Evolutionary conservation across 2,888 invertebrate species (phyloP).

Genomic region (Drosophila glabriapex): DNA sequence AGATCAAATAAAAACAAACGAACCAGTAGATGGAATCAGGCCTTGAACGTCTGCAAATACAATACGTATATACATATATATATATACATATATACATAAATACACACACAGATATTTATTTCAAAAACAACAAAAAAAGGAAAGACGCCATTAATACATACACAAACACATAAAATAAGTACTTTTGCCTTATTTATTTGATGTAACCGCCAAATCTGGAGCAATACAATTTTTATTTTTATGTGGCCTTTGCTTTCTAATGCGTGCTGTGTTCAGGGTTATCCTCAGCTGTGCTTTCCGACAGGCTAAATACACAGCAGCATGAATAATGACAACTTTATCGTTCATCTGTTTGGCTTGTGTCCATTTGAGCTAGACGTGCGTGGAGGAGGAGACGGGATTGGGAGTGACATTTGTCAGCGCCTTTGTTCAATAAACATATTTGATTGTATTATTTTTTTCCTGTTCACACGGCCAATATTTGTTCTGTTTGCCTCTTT

Average conservation of each 20-base stretch:
- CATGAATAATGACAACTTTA: conserved; percentile 67
- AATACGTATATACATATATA: not conserved
- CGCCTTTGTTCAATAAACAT: conserved; percentile 28
- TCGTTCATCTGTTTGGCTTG: conserved; percentile 44
- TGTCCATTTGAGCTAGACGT: conserved; percentile 13
- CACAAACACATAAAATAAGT: conserved; percentile 16
- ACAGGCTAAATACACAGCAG: conserved; percentile 45
- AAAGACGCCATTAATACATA: conserved; percentile 7
- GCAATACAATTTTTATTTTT: conserved; percentile 34
- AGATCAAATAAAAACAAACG: not conserved
- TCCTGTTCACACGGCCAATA: not conserved
- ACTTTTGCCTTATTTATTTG: conserved; percentile 19
- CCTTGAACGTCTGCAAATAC: conserved; percentile 1
- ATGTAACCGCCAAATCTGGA: conserved; percentile 10
- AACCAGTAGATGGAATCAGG: not conserved
- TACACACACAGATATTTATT: conserved; percentile 18
- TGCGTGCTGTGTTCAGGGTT: conserved; percentile 20
- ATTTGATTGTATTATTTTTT: conserved; percentile 28
- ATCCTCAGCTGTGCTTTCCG: conserved; percentile 23
- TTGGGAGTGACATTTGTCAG: conserved; percentile 20
- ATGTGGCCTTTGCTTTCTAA: conserved; percentile 24
- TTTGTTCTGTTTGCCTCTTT: conserved; percentile 23
- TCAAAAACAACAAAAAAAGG: conserved; percentile 14
- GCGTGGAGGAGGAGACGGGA: not conserved
- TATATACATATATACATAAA: not conserved